phyloP scores from a whole-genome alignment of 2,797 vertebrate genomes.

The Acrocephalus scirpaceus region DNA sequence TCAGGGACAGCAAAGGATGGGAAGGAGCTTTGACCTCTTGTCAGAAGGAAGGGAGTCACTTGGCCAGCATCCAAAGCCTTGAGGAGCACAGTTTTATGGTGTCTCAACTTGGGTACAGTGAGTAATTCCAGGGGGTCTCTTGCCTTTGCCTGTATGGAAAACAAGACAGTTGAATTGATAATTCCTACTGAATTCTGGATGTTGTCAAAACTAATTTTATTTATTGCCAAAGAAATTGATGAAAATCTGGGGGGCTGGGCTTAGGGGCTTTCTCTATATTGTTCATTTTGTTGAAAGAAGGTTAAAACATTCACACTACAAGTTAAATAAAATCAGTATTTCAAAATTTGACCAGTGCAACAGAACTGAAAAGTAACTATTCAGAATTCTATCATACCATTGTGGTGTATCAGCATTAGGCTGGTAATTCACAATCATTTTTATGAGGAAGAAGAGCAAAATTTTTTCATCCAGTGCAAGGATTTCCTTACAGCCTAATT shows the following conservation, averaged over 20 bases:
- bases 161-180: not conserved
- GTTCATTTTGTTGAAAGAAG: not conserved
- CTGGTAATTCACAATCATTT: not conserved
- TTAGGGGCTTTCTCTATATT: fast-evolving
- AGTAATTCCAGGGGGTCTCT: constrained; percentile 23
- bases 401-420: not conserved
- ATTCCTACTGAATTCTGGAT: not conserved
- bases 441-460: not conserved
- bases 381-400: not conserved
- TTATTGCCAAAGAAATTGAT: not conserved
- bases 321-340: not conserved
- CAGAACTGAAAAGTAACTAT: not conserved
- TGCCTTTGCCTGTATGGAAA: not conserved
- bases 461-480: not conserved
- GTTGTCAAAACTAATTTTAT: not conserved
- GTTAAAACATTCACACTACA: fast-evolving
- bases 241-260: fast-evolving
- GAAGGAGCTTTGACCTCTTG: constrained; percentile 82
- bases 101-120: constrained; percentile 88
- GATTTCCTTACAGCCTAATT: not conserved
- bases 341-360: not conserved
- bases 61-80: constrained; percentile 86
- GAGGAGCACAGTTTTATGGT: constrained; percentile 92
- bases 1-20: constrained; percentile 83
- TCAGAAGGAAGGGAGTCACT: constrained; percentile 83